Evolutionary conservation across 2,888 invertebrate species (phyloP).

Genomic region (Furcula furcula): DNA sequence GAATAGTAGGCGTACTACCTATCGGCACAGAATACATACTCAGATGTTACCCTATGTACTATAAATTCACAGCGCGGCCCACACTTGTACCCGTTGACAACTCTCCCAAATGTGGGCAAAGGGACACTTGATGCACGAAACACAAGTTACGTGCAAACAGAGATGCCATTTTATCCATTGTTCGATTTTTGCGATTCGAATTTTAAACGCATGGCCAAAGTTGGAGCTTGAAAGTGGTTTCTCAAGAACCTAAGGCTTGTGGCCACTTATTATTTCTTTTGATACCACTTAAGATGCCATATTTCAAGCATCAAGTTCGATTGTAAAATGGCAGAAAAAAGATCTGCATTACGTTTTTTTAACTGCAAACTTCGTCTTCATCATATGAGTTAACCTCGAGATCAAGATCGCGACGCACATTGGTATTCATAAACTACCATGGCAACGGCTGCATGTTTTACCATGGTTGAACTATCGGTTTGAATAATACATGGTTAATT

Average conservation of each 20-base stretch:
- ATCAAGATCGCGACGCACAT: too few relatives aligned
- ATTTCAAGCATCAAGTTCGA: not conserved
- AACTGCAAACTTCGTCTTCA: too few relatives aligned
- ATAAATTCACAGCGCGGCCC: constrained; percentile 53
- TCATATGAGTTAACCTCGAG: too few relatives aligned
- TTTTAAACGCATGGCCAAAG: constrained; percentile 41
- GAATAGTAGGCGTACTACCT: constrained; percentile 37
- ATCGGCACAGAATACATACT: too few relatives aligned
- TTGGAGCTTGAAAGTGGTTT: constrained; percentile 38
- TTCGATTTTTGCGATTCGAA: constrained; percentile 34
- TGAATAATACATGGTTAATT: too few relatives aligned
- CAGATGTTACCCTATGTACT: constrained; percentile 70
- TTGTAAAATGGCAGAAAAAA: not conserved
- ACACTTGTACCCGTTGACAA: constrained; percentile 19
- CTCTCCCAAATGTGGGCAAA: constrained; percentile 26
- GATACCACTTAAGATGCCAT: not conserved
- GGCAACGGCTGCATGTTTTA: too few relatives aligned
- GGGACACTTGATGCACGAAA: constrained; percentile 16
- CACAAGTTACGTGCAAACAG: constrained; percentile 34
- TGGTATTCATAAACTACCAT: too few relatives aligned
- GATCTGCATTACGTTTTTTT: too few relatives aligned
- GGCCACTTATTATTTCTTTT: constrained; percentile 5
- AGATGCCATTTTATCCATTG: constrained; percentile 43
- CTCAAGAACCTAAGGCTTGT: constrained; percentile 26
- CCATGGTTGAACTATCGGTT: too few relatives aligned